Conservation (phyloP, 1,140 invertebrate genomes). For the Zaprionus taronus region DNA sequence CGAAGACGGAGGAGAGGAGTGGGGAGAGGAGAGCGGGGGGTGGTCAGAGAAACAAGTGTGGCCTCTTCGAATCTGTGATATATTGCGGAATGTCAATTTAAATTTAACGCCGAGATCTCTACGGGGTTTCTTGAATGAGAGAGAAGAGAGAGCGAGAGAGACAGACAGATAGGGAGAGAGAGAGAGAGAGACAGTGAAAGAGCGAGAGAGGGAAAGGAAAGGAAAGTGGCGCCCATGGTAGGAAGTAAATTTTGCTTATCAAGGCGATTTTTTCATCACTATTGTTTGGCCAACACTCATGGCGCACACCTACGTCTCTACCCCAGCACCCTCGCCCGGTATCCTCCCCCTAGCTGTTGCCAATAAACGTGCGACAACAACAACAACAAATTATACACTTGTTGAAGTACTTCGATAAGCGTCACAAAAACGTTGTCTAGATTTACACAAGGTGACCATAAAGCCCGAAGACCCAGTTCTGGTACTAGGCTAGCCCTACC, state of each 20-base stretch:
- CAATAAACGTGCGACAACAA: constrained; percentile 15
- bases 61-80: background rate
- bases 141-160: background rate
- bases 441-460: constrained; percentile 65
- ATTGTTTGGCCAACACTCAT: background rate
- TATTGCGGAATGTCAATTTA: constrained; percentile 9
- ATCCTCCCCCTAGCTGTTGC: background rate
- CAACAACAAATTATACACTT: constrained; percentile 38
- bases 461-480: constrained; percentile 24
- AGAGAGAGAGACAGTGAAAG: background rate
- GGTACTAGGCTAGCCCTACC: background rate
- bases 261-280: background rate
- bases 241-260: background rate
- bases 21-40: constrained; percentile 13
- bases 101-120: background rate
- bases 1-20: constrained; percentile 19
- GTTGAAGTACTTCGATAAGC: constrained; percentile 64
- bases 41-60: background rate
- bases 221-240: background rate
- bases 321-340: background rate
- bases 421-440: constrained; percentile 51
- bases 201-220: background rate
- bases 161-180: background rate
- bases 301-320: too few relatives aligned
- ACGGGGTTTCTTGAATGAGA: background rate